These are phyloP conservation scores for Vipera latastei DNA, from an alignment of 2,797 vertebrate genomes.

Conservation along the genomic window DNA sequence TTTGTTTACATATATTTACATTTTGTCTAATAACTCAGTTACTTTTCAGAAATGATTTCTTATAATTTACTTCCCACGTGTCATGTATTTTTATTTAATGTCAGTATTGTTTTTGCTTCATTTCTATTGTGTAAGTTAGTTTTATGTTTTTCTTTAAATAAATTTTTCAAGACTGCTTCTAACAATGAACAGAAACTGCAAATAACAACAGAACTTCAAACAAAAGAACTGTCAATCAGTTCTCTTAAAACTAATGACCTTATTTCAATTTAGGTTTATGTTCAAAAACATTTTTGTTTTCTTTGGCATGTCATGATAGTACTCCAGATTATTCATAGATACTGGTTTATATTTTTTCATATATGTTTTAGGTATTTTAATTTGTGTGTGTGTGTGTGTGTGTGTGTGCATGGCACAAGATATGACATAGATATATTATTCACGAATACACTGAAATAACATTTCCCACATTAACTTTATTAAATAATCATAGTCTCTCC, in stretches of 20 bases:
- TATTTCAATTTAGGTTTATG: neutral
- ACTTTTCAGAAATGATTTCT: neutral
- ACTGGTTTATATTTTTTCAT: neutral
- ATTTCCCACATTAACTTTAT: neutral
- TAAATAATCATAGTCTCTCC: neutral
- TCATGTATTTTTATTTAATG: neutral
- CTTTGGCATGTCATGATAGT: neutral
- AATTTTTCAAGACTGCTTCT: neutral
- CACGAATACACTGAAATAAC: neutral
- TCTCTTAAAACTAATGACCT: neutral
- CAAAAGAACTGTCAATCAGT: neutral
- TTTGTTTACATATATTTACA: neutral
- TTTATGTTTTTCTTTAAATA: neutral
- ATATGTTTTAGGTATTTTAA: neutral
- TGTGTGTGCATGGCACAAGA: neutral
- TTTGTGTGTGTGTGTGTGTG: neutral
- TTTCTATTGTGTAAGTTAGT: neutral
- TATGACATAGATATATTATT: neutral
- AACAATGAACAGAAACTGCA: neutral
- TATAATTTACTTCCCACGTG: neutral
- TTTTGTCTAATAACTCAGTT: neutral
- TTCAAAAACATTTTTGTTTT: neutral
- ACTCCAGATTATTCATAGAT: neutral
- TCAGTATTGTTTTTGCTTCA: neutral
- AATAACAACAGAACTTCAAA: neutral